These are phyloP conservation scores for Eumacrocentrus americanus DNA, from an alignment of 2,888 invertebrate species.

Conservation along the genomic window DNA sequence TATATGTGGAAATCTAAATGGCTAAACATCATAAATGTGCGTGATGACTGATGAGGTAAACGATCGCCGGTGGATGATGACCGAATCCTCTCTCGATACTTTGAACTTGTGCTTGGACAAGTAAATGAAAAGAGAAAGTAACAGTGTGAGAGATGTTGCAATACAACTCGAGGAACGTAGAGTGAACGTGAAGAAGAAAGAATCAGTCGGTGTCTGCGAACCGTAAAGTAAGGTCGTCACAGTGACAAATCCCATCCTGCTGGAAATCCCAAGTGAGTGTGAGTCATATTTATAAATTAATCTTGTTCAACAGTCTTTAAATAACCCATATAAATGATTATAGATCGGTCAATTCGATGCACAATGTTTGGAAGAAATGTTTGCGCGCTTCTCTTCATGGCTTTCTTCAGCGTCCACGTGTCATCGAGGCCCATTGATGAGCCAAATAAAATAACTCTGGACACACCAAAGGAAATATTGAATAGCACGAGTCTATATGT, in stretches of 20 bases:
- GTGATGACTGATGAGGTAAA: conserved; percentile 9
- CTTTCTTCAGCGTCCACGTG: conserved; percentile 30
- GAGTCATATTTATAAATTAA: neutral
- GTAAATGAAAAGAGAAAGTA: conserved; percentile 51
- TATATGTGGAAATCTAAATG: neutral
- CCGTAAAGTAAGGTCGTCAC: conserved; percentile 5
- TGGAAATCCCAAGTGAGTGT: neutral
- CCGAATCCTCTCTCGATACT: conserved; percentile 25
- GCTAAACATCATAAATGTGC: neutral
- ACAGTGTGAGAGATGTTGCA: conserved; percentile 42
- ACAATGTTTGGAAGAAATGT: conserved; percentile 30
- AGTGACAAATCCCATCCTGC: neutral
- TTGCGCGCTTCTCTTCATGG: conserved; percentile 25
- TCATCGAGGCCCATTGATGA: conserved; percentile 38
- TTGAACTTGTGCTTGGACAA: conserved; percentile 28
- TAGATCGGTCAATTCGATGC: neutral
- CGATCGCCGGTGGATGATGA: conserved; percentile 21
- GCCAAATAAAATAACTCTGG: conserved; percentile 47
- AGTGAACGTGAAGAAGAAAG: conserved; percentile 24
- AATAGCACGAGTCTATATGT: conserved; percentile 21
- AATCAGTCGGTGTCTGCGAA: conserved; percentile 22
- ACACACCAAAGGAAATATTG: conserved; percentile 27
- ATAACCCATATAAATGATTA: neutral
- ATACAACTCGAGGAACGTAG: conserved; percentile 33
- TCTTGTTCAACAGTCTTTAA: neutral